Conservation (phyloP, 2,797 vertebrate species). For the Sebastiscus tertius region DNA sequence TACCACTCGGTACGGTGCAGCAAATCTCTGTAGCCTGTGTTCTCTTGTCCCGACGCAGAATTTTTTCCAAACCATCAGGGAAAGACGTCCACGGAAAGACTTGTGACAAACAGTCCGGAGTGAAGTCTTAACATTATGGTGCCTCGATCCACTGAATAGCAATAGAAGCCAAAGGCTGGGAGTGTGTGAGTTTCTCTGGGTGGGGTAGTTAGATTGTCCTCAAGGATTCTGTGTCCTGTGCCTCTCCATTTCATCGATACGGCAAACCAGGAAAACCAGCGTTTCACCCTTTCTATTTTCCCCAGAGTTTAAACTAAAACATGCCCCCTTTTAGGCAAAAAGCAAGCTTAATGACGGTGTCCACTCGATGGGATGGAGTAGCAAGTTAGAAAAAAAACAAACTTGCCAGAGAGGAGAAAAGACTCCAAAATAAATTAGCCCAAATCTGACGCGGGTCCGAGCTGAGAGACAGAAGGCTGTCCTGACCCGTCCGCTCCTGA, state of each 20-base stretch:
- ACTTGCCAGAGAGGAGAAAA: neutral
- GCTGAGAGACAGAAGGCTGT: conserved; percentile 37
- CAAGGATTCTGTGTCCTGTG: conserved; percentile 49
- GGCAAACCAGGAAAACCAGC: conserved; percentile 51
- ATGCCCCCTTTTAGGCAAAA: conserved; percentile 4
- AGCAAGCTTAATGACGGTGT: conserved; percentile 13
- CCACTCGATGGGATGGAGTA: neutral
- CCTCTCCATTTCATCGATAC: conserved; percentile 63
- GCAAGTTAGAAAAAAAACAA: conserved; percentile 15
- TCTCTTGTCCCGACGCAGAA: neutral
- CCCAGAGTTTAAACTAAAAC: conserved; percentile 8
- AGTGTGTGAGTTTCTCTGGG: conserved; percentile 45
- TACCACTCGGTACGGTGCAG: neutral
- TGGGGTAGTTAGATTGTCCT: conserved; percentile 57
- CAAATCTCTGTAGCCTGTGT: conserved; percentile 20
- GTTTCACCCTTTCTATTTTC: conserved; percentile 16
- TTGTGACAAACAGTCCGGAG: conserved; percentile 29
- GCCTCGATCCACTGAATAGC: conserved; percentile 21
- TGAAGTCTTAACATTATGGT: conserved; percentile 28
- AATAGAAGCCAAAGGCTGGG: conserved; percentile 27
- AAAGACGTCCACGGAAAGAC: conserved; percentile 29
- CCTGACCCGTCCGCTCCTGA: conserved; percentile 53
- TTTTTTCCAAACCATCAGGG: conserved; percentile 11
- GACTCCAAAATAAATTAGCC: conserved; percentile 37
- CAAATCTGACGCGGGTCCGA: conserved; percentile 27